A percentile compares a stretch with the other conserved stretches of the same genome.
Evolutionary conservation across 2,113 vertebrate species (phyloP).

Genomic region (Columba janthina): DNA sequence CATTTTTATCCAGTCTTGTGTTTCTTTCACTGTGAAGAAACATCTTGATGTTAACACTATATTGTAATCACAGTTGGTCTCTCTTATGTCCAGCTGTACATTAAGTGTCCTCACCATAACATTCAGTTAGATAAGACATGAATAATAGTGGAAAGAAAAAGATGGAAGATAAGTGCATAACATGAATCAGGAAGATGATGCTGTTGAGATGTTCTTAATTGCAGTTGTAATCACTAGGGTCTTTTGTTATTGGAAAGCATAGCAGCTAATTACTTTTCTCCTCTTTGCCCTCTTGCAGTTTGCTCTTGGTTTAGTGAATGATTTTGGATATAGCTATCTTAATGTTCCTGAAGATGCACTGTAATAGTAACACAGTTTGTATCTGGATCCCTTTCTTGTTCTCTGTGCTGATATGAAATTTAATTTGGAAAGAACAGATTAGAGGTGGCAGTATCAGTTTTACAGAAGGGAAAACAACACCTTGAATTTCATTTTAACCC

Average conservation of each 20-base stretch:
- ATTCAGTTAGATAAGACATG: not conserved
- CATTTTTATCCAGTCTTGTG: not conserved
- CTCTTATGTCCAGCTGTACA: fast-evolving
- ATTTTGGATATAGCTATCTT: not conserved
- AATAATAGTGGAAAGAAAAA: not conserved
- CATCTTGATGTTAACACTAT: not conserved
- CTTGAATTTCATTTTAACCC: not conserved
- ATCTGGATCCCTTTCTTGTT: not conserved
- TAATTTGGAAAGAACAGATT: not conserved
- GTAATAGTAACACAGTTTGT: not conserved
- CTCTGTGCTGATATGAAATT: not conserved
- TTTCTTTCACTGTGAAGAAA: conserved; percentile 11
- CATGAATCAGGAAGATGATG: not conserved
- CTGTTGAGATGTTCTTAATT: not conserved
- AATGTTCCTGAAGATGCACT: not conserved
- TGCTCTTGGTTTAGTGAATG: not conserved
- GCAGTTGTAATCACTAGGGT: not conserved
- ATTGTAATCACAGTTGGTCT: not conserved
- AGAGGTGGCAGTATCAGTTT: not conserved
- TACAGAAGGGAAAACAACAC: not conserved
- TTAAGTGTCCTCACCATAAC: not conserved
- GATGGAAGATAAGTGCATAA: not conserved
- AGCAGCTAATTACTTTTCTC: not conserved
- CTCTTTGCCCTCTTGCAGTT: not conserved
- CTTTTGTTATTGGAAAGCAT: not conserved